phyloP scores from a whole-genome alignment of 2,797 vertebrate genomes.

The Gambelia wislizenii region DNA sequence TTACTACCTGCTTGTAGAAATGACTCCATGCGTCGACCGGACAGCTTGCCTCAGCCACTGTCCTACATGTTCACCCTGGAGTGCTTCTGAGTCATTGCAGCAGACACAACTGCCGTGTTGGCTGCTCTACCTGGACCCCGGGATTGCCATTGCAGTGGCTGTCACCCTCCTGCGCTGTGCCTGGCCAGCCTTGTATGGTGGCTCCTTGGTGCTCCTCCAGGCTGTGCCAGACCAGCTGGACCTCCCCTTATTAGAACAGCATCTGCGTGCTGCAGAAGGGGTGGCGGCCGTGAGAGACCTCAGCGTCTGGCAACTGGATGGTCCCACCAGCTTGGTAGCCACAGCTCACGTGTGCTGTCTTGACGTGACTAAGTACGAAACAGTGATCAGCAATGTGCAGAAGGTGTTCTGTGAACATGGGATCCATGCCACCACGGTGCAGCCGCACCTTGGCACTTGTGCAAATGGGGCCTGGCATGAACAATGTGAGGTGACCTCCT shows the following conservation, averaged over 20 bases:
- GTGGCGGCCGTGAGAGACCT: slow-evolving; percentile 30
- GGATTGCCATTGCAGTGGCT: background rate
- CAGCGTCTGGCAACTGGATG: slow-evolving; percentile 42
- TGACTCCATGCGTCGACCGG: background rate
- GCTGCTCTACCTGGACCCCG: slow-evolving; percentile 44
- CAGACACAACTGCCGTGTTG: background rate
- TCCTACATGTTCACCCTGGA: background rate
- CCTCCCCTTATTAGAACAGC: background rate
- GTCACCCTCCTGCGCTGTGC: background rate
- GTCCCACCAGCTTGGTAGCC: slow-evolving; percentile 28
- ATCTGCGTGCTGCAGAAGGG: slow-evolving; percentile 11
- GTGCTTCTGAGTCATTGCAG: background rate
- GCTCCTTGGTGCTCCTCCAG: slow-evolving; percentile 43
- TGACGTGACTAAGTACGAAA: background rate
- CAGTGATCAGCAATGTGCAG: background rate
- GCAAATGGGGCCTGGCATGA: accelerated
- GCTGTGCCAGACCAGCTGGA: slow-evolving; percentile 25
- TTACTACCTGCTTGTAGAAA: background rate
- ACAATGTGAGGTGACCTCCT: too few relatives aligned
- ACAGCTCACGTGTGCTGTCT: slow-evolving; percentile 26
- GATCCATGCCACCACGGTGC: background rate
- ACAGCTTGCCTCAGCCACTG: background rate
- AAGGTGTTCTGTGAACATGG: slow-evolving; percentile 14
- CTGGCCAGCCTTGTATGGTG: background rate
- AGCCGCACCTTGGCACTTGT: background rate